Evolutionary conservation across 2,888 invertebrate species (phyloP), one percentile per base, ranked within the genome.

Genomic region (Hirtodrosophila cameraria): DNA sequence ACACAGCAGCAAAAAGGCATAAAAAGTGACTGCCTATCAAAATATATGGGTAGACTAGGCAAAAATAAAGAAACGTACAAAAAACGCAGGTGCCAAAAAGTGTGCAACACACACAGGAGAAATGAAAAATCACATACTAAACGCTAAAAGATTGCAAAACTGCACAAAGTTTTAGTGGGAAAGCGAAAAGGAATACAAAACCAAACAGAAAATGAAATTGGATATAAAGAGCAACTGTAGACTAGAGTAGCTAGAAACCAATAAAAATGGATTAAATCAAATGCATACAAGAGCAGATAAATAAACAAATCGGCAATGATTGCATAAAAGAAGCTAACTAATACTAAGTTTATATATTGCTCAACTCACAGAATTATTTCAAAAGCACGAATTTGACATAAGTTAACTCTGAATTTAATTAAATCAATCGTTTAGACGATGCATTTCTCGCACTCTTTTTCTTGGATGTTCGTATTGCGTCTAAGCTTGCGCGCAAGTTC

Each of bases 1-100:
- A 54, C 39, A 54, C 39, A 54, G 15, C 42, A 53, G 50, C 55
- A 33, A 71, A n/a, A 69, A 69, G 64, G 83, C 80, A 80, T 82
- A 80, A 80, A 80, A 80, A 80, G 63, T 69, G 76, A 76, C 70
- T 81, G 79, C 82, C 82, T 81, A 81, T 85, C 85, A 79, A 85
- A 85, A 79, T 82, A 82, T 71, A 79, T 82, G 48, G 38, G 39
- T n/a, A 52, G 12, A 25, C 55, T 58, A 45, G 77, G 52, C 60
- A 52, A 45, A 38, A 13, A 27, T 12, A 68, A 48, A 35, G 43
- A 55, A 23, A 5, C 25, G 38, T 27, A 62, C 41, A 42, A 15
- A n/a, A 38, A 66, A 45, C 68, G 52, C 75, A 81, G 84, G 81
- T 79, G 78, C 72, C 78, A 82, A 79, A 82, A 83, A 75, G 60